Conservation (phyloP, 2,797 vertebrate species). For the Sebastes cheni region DNA sequence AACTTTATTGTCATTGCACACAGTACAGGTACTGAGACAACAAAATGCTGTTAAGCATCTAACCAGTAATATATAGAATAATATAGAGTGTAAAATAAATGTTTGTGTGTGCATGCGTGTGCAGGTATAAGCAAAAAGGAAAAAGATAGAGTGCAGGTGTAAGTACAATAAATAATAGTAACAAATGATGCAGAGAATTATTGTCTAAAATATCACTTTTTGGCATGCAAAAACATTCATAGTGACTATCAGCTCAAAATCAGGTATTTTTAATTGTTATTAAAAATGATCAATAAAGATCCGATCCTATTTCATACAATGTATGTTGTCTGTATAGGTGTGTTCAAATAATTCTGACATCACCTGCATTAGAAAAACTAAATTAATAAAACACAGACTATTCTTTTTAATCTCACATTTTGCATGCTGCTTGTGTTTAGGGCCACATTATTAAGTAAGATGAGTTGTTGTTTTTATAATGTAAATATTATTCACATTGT, state of each 20-base stretch:
- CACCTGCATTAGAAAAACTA: not conserved
- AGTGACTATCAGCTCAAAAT: not conserved
- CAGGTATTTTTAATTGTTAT: not conserved
- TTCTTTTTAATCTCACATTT: not conserved
- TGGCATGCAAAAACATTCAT: not conserved
- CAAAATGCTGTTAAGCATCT: not conserved
- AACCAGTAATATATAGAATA: not conserved
- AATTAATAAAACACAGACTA: not conserved
- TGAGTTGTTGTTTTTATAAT: not conserved
- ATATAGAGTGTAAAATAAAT: not conserved
- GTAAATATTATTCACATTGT: not conserved
- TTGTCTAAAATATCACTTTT: not conserved
- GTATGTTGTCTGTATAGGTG: not conserved
- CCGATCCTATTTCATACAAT: not conserved
- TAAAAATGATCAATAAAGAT: not conserved
- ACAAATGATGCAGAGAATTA: not conserved
- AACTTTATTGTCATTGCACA: not conserved
- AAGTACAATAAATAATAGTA: not conserved
- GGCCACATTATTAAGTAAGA: not conserved
- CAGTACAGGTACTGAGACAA: not conserved
- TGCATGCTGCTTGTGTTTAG: not conserved
- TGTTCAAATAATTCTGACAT: not conserved
- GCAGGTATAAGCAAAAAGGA: not conserved
- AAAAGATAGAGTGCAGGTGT: not conserved
- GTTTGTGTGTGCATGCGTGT: accelerated